Evolutionary conservation across 2,888 invertebrate species (phyloP), one percentile per base, ranked within the genome.

Genomic region (Lampropteryx suffumata): DNA sequence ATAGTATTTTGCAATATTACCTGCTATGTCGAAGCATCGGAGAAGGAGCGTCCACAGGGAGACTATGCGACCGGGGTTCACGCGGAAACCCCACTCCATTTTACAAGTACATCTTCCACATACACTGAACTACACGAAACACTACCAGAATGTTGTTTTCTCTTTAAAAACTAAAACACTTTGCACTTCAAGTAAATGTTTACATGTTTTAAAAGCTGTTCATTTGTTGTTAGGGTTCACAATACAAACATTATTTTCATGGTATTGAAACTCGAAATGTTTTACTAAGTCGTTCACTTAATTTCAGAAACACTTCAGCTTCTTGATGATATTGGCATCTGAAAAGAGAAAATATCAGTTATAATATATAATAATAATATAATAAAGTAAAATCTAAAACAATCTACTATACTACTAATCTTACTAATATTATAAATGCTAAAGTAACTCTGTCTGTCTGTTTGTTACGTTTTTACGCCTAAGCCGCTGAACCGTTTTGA

Each of bases 1-100:
- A 17, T 17, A 3, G 4, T 17, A 17, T 17, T 17, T 17, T 39
- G 28, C 8, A 37, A 27, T 12, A 35, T 42, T 52, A 52, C 51
- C 51, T 47, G 51, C 34, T 10, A 47, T 52, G 26, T 46, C 33
- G 28, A 46, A 37, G 42, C 34, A 47, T 37, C 28, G 28, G 26
- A 52, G 37, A 9, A 47, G 30, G 4, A 52, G 26, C 7, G 37
- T 39, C 51, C 47, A 52, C 33, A 47, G 24, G 26, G 29, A 37
- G 33, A 43, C 24, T 14, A 47, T 34, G 58, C 76, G 71, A 41
- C 76, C 73, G 29, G 79, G 74, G 59, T 77, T 77, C 40, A 71
- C 70, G 30, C 79, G 71, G 21, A 68, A 56, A 49, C 71, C 67
- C 63, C 76, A 67, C 80, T 82, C 83, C 88, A 88, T 89, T 76